phyloP scores from a whole-genome alignment of 2,888 invertebrate species.

The Buathra laborator region DNA sequence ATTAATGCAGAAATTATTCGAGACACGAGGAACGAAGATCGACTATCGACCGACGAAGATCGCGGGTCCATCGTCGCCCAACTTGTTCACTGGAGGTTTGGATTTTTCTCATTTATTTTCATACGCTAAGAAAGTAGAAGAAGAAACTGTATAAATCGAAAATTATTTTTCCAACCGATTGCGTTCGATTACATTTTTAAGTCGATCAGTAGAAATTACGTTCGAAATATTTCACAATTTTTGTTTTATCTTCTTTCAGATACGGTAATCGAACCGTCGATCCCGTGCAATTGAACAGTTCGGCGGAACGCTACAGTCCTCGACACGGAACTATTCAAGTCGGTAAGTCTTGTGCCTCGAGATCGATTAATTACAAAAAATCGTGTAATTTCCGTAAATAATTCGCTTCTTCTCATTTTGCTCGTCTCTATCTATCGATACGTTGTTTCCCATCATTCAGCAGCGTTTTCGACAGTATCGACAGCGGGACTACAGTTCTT shows the following conservation, averaged over 20 bases:
- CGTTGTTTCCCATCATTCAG: not conserved
- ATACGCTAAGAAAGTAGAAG: not conserved
- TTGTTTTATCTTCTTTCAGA: slow-evolving; percentile 40
- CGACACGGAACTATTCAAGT: slow-evolving; percentile 4
- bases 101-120: slow-evolving; percentile 12
- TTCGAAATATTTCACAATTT: not conserved
- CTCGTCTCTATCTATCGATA: not conserved
- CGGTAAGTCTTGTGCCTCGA: slow-evolving; percentile 32
- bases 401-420: not conserved
- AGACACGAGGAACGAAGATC: not conserved
- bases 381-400: not conserved
- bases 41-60: slow-evolving; percentile 11
- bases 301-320: not conserved
- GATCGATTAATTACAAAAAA: not conserved
- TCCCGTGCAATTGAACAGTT: slow-evolving; percentile 10
- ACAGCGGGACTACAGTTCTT: slow-evolving; percentile 75
- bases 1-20: not conserved
- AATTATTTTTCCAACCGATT: not conserved
- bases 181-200: not conserved
- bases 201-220: slow-evolving; percentile 3
- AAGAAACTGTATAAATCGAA: not conserved
- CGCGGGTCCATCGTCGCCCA: slow-evolving; percentile 45
- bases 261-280: slow-evolving; percentile 28
- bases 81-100: slow-evolving; percentile 61
- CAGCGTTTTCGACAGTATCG: slow-evolving; percentile 6